These are phyloP conservation scores for Bombus pyrosoma DNA, from an alignment of 1,140 invertebrate species.

Conservation along the genomic window DNA sequence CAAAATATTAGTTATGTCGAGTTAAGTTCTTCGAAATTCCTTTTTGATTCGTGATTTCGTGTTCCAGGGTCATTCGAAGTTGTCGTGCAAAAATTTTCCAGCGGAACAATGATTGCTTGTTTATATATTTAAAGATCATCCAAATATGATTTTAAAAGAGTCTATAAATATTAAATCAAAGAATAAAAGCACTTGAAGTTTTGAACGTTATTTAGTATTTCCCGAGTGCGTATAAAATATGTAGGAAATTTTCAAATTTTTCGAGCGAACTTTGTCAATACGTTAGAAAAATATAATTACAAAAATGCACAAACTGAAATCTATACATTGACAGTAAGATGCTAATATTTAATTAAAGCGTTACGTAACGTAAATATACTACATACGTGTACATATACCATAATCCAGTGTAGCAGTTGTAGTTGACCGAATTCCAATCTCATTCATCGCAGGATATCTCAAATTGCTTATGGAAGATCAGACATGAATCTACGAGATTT, in stretches of 20 bases:
- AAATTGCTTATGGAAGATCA: neutral
- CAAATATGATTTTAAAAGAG: neutral
- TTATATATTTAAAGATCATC: neutral
- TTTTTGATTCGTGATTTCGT: neutral
- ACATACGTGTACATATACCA: too few species aligned
- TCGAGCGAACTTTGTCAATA: neutral
- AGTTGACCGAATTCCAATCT: neutral
- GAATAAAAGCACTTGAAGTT: neutral
- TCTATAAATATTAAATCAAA: neutral
- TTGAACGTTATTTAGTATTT: neutral
- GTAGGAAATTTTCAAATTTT: neutral
- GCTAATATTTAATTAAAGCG: neutral
- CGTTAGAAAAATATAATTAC: too few species aligned
- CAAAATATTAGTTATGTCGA: too few species aligned
- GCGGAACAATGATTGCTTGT: too few species aligned
- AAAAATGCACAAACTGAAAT: neutral
- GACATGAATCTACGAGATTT: constrained; percentile 2
- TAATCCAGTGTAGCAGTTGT: too few species aligned
- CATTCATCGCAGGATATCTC: neutral
- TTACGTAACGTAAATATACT: neutral
- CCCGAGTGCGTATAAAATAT: neutral
- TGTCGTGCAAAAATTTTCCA: neutral
- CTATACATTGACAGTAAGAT: neutral
- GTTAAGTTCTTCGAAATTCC: neutral
- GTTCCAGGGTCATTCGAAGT: too few species aligned